phyloP scores from a whole-genome alignment of 2,888 invertebrate genomes.

The Microctonus aethiopoides region DNA sequence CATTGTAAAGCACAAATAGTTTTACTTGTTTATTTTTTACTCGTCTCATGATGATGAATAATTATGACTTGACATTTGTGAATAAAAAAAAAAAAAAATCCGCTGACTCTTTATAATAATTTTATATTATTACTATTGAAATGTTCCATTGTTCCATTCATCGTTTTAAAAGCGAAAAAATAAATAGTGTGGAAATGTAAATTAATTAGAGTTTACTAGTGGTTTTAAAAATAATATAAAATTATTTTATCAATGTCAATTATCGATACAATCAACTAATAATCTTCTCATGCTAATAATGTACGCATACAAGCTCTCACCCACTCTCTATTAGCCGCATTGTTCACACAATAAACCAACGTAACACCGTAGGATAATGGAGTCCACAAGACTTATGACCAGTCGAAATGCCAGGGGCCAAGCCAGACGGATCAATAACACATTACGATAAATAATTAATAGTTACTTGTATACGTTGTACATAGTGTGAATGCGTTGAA shows the following conservation, averaged over 20 bases:
- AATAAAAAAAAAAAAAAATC: neutral
- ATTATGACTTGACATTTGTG: constrained; percentile 13
- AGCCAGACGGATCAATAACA: constrained; percentile 63
- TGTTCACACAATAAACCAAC: constrained; percentile 8
- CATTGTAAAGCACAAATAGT: too few species aligned
- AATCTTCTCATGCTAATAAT: constrained; percentile 17
- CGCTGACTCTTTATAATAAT: constrained; percentile 20
- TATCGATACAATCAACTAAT: constrained; percentile 22
- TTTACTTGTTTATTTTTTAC: neutral
- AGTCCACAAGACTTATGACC: constrained; percentile 41
- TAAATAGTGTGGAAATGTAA: neutral
- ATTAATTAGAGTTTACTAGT: neutral
- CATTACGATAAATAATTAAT: constrained; percentile 66
- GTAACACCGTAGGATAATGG: constrained; percentile 16
- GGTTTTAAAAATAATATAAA: neutral
- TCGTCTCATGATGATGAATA: constrained; percentile 12
- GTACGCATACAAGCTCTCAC: neutral
- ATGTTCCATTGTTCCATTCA: neutral
- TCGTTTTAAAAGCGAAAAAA: too few species aligned
- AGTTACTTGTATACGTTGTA: constrained; percentile 31
- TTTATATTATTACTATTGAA: neutral
- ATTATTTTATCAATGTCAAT: constrained; percentile 12
- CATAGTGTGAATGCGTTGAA: neutral
- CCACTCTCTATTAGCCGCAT: neutral
- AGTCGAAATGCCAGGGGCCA: constrained; percentile 46